These are phyloP conservation scores for Oscheius sp. DNA, from an alignment of 1,140 invertebrate genomes.

Conservation along the genomic window DNA sequence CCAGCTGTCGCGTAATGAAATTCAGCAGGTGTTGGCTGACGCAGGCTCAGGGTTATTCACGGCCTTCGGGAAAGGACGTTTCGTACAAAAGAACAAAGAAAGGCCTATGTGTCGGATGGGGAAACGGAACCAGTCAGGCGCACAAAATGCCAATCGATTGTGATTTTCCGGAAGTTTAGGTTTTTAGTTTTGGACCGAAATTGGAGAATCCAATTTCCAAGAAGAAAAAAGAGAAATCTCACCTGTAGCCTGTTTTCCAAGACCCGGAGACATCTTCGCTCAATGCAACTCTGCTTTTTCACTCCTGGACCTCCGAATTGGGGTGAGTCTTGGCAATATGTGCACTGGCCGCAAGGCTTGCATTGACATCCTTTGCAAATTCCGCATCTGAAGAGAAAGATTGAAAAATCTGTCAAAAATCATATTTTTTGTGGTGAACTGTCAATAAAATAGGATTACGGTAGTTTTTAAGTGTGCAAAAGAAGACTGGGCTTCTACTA, in stretches of 20 bases:
- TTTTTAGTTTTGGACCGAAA: not conserved
- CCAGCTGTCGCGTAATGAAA: too few species aligned
- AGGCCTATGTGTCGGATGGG: too few species aligned
- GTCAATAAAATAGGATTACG: not conserved
- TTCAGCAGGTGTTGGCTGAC: too few species aligned
- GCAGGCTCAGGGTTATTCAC: too few species aligned
- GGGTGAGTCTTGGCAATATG: slow-evolving; percentile 58
- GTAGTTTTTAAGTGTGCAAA: not conserved
- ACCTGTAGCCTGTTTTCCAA: slow-evolving; percentile 58
- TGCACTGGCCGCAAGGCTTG: slow-evolving; percentile 53
- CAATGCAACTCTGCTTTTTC: slow-evolving; percentile 60
- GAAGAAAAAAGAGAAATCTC: slow-evolving; percentile 5
- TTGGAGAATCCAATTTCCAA: not conserved
- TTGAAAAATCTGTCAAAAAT: not conserved
- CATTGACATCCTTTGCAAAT: slow-evolving; percentile 50
- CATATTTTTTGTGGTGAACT: not conserved
- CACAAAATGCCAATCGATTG: too few species aligned
- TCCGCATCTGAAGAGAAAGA: slow-evolving; percentile 37
- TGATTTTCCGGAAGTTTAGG: too few species aligned
- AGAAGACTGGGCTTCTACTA: not conserved
- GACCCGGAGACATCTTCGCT: slow-evolving; percentile 55
- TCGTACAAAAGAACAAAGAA: too few species aligned
- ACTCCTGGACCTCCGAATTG: slow-evolving; percentile 60
- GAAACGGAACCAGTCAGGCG: too few species aligned
- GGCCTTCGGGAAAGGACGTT: too few species aligned